These are phyloP conservation scores for Clinocottus analis DNA, from an alignment of 2,113 vertebrate genomes.

Conservation along the genomic window DNA sequence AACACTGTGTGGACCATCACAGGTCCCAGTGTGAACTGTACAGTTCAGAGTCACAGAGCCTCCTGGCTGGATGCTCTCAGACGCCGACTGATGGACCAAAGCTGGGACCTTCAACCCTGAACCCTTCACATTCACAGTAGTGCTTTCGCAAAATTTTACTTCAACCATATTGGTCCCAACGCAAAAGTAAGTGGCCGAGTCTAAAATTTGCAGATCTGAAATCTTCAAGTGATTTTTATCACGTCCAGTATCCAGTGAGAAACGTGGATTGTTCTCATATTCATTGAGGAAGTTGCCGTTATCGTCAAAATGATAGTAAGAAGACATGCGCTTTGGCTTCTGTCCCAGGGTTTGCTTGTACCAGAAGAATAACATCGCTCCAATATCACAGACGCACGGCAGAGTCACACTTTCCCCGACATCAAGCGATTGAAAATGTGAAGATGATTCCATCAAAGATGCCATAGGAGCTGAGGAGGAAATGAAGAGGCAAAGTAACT, in stretches of 20 bases:
- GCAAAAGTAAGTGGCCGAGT: slow-evolving; percentile 63
- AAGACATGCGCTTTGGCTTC: slow-evolving; percentile 29
- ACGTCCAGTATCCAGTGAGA: neutral
- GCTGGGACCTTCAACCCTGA: neutral
- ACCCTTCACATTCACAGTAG: slow-evolving; percentile 21
- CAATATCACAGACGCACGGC: neutral
- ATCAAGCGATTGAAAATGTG: slow-evolving; percentile 4
- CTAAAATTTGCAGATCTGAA: slow-evolving; percentile 29
- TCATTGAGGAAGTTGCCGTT: slow-evolving; percentile 7
- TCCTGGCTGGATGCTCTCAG: slow-evolving; percentile 41
- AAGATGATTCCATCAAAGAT: accelerated
- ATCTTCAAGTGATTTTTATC: slow-evolving; percentile 38
- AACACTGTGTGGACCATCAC: no score
- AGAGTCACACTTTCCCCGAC: slow-evolving; percentile 26
- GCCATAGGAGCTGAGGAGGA: slow-evolving; percentile 20
- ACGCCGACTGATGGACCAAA: slow-evolving; percentile 31
- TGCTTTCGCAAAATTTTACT: slow-evolving; percentile 25
- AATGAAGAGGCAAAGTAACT: neutral
- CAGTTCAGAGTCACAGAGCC: slow-evolving; percentile 64
- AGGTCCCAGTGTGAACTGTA: slow-evolving; percentile 36
- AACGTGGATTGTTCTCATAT: slow-evolving; percentile 33
- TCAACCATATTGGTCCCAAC: slow-evolving; percentile 1
- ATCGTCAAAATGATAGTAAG: neutral
- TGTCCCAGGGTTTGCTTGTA: slow-evolving; percentile 58
- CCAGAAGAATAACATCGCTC: slow-evolving; percentile 37